Evolutionary conservation across 2,113 vertebrate species (phyloP).

Genomic region (Passer montanus): DNA sequence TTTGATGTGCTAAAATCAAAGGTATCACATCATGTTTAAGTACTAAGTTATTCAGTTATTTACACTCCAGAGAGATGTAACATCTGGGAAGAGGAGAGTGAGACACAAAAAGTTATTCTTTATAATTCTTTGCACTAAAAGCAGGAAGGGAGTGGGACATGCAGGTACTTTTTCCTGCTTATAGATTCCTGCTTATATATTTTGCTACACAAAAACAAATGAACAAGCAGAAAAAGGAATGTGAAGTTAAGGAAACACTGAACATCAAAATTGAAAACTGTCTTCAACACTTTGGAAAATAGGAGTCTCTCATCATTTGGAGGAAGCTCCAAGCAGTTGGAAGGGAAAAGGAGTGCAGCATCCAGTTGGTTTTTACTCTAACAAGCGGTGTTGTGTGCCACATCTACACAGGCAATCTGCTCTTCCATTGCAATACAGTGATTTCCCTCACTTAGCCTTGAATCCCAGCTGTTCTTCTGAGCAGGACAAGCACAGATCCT

Average conservation of each 20-base stretch:
- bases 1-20: constrained; percentile 15
- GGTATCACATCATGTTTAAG: neutral
- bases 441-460: neutral
- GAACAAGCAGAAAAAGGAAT: neutral
- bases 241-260: neutral
- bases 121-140: neutral
- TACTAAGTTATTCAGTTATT: neutral
- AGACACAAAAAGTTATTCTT: neutral
- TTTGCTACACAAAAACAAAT: neutral
- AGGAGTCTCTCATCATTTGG: neutral
- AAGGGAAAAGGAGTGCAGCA: neutral
- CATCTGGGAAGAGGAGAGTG: neutral
- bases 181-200: neutral
- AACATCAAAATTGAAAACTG: neutral
- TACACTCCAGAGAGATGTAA: neutral
- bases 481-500: neutral
- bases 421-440: neutral
- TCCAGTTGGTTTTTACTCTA: neutral
- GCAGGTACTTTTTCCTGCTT: neutral
- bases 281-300: neutral
- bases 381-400: neutral
- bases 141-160: neutral
- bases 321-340: neutral
- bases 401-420: neutral
- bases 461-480: neutral